A percentile compares a stretch with the other conserved stretches of the same genome.
These are phyloP conservation scores for Pogonus chalceus DNA, from an alignment of 1,140 invertebrate genomes.

Conservation along the genomic window DNA sequence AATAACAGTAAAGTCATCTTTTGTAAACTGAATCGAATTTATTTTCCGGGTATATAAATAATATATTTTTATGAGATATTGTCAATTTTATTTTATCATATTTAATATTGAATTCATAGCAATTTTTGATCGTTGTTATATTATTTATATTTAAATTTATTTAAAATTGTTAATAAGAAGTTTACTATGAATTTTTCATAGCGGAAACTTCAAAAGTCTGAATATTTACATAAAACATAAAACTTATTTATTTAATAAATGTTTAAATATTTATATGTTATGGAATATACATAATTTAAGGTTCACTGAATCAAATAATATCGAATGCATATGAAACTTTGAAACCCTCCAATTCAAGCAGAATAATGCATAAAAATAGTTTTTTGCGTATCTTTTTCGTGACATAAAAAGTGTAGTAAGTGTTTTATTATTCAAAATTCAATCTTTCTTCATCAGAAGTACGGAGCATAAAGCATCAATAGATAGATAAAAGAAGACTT, in stretches of 20 bases:
- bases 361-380: neutral
- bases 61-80: too few species aligned
- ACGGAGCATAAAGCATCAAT: neutral
- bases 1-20: neutral
- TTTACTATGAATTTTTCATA: too few species aligned
- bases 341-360: neutral
- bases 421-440: neutral
- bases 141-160: too few species aligned
- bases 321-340: neutral
- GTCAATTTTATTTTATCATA: too few species aligned
- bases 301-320: neutral
- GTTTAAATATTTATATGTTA: neutral
- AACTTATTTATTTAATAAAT: too few species aligned
- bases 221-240: too few species aligned
- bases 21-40: neutral
- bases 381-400: neutral
- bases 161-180: too few species aligned
- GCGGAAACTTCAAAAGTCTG: too few species aligned
- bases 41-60: too few species aligned
- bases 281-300: neutral
- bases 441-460: neutral
- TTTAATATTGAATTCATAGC: too few species aligned
- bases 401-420: neutral
- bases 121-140: too few species aligned
- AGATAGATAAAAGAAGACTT: neutral